Percentiles rank a stretch among this genome's conserved stretches.
Evolutionary conservation across 2,113 vertebrate species (phyloP).

Genomic region (Sorex fumeus): DNA sequence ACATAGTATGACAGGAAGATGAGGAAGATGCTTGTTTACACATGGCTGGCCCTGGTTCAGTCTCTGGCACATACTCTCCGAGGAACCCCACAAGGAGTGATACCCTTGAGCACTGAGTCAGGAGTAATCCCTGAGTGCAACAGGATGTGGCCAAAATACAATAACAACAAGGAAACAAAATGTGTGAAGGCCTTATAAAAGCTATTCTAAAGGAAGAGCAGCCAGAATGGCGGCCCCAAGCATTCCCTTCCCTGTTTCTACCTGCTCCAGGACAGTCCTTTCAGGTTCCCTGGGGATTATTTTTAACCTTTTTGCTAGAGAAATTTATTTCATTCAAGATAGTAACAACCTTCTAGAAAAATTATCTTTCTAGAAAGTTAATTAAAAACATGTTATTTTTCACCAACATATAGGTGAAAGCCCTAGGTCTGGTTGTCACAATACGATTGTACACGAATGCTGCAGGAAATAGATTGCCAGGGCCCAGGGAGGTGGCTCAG

Average conservation of each 20-base stretch:
- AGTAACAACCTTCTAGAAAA: not conserved
- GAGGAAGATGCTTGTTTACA: too few relatives aligned
- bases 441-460: not conserved
- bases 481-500: too few relatives aligned
- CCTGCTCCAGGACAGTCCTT: not conserved
- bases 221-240: not conserved
- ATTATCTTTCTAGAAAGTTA: not conserved
- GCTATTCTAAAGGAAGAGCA: conserved; percentile 17
- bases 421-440: not conserved
- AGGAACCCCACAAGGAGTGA: not conserved
- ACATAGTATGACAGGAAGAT: too few relatives aligned
- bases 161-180: too few relatives aligned
- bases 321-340: conserved; percentile 8
- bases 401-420: not conserved
- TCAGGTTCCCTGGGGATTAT: not conserved
- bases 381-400: conserved; percentile 9
- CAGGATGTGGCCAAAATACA: too few relatives aligned
- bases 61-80: too few relatives aligned
- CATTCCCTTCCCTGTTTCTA: not conserved
- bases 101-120: not conserved
- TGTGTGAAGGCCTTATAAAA: conserved; percentile 41
- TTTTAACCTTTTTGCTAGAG: not conserved
- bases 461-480: not conserved
- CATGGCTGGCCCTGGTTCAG: too few relatives aligned
- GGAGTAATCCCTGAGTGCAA: too few relatives aligned